These are phyloP conservation scores for Drosophila gaucha DNA, from an alignment of 2,888 invertebrate species.

Conservation along the genomic window DNA sequence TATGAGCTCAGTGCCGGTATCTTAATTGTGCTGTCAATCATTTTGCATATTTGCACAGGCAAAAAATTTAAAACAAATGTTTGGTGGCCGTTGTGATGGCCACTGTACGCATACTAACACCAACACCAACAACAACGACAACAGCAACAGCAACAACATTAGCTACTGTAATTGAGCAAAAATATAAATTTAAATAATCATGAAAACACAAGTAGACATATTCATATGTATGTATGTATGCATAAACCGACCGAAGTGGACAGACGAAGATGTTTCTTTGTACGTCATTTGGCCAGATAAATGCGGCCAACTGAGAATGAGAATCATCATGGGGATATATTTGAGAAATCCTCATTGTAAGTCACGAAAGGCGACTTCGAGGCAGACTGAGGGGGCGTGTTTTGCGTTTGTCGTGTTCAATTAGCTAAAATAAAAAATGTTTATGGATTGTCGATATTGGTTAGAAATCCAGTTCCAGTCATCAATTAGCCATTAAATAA, in stretches of 20 bases:
- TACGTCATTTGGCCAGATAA: conserved; percentile 44
- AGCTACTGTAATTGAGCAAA: conserved; percentile 18
- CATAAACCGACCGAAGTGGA: conserved; percentile 18
- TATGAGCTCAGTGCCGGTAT: conserved; percentile 39
- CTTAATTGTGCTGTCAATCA: conserved; percentile 80
- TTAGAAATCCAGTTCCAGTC: background rate
- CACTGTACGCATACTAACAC: conserved; percentile 40
- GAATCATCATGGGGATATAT: conserved; percentile 26
- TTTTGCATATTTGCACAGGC: conserved; percentile 76
- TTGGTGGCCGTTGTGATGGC: conserved; percentile 53
- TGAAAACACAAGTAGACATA: background rate
- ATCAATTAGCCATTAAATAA: background rate
- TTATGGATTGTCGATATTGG: conserved; percentile 37
- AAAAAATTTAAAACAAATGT: conserved; percentile 33
- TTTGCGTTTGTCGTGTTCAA: conserved; percentile 26
- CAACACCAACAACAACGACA: conserved; percentile 11
- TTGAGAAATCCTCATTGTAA: conserved; percentile 12
- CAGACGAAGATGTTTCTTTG: conserved; percentile 36
- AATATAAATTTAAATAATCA: conserved; percentile 43
- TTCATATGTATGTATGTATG: conserved; percentile 7
- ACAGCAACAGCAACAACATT: conserved; percentile 1
- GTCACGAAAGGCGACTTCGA: conserved; percentile 32
- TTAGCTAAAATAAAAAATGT: conserved; percentile 33
- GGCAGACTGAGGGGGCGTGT: conserved; percentile 8
- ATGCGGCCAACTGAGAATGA: conserved; percentile 21